Conservation (phyloP, 2,888 invertebrate genomes). For the Hemistola chrysoprasaria region DNA sequence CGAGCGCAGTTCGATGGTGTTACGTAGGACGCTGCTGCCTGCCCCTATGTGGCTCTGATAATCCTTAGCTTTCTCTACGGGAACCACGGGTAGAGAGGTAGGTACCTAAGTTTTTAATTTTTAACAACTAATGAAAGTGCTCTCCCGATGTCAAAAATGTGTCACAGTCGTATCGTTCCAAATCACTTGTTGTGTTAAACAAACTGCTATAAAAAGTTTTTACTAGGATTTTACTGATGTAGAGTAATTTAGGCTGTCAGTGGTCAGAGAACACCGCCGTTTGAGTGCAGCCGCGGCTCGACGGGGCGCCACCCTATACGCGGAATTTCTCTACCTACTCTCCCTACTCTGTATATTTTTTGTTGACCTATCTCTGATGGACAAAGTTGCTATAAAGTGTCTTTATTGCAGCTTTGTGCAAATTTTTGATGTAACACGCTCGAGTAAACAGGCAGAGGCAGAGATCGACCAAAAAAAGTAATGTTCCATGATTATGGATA, state of each 20-base stretch:
- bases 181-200: slow-evolving; percentile 73
- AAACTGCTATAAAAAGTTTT: slow-evolving; percentile 63
- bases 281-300: slow-evolving; percentile 65
- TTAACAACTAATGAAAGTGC: slow-evolving; percentile 42
- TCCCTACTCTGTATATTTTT: slow-evolving; percentile 44
- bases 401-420: slow-evolving; percentile 30
- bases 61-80: no score
- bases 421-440: slow-evolving; percentile 10
- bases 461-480: no score
- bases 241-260: slow-evolving; percentile 77
- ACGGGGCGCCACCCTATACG: slow-evolving; percentile 63
- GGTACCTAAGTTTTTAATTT: no score
- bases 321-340: slow-evolving; percentile 68
- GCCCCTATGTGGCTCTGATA: no score
- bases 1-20: no score
- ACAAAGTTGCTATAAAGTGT: slow-evolving; percentile 30
- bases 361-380: slow-evolving; percentile 30
- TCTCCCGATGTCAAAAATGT: slow-evolving; percentile 58
- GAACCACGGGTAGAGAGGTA: no score
- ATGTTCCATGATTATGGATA: no score
- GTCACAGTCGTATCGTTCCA: slow-evolving; percentile 55
- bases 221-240: slow-evolving; percentile 49
- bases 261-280: slow-evolving; percentile 52
- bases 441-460: no score
- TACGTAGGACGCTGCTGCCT: no score